Base-by-base conservation (phyloP, 2,797 vertebrate species). In the Sebastiscus albofasciatus region DNA sequence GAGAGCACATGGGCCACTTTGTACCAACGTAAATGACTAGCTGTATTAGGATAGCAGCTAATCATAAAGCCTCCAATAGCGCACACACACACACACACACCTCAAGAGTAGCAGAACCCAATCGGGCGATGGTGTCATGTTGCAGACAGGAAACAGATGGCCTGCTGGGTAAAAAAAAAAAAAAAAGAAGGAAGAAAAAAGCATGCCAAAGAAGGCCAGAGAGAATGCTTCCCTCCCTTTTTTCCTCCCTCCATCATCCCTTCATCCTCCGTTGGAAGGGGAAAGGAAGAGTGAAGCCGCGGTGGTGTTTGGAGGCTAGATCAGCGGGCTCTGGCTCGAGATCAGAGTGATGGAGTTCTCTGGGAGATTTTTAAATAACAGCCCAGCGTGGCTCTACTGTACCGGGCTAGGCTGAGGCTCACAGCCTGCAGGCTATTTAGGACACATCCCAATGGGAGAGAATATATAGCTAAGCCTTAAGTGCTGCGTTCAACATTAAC, bases 131-230 rank as follows among this genome's bases (percentile, higher is more conserved):
- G 86, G 94, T 92, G 80, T 94, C 91, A 87, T 69, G 79, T 93
- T 93, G 68, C 93, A 91, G 84, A 90, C 92, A 93, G 93, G 94
- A 95, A 94, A 95, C 93, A 95, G 92, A 93, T 94, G 92, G 93
- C 79, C 83, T 86, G 71, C 72, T 84, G 85, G 71, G 67, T 31
- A 49, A 61, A 22, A 60, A 52, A 29, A 78, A 70, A 67, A 75
- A 66, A 71, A 24, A 24, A 24, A 20, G 18, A 18, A 18, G 18
- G 3, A 70, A 64, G 31, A 60, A 90, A 89, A 87, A 87, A 74
- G 36, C 61, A 80, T 34, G 88, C 90, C 87, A 93, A 87, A 93
- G 78, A 92, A 82, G 84, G 90, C 75, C 80, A 87, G 33, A 73
- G 82, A 82, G 80, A 90, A 71, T 58, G 70, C 55, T 60, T 80